phyloP scores from a whole-genome alignment of 2,113 vertebrate genomes.

The Dromaius novaehollandiae region DNA sequence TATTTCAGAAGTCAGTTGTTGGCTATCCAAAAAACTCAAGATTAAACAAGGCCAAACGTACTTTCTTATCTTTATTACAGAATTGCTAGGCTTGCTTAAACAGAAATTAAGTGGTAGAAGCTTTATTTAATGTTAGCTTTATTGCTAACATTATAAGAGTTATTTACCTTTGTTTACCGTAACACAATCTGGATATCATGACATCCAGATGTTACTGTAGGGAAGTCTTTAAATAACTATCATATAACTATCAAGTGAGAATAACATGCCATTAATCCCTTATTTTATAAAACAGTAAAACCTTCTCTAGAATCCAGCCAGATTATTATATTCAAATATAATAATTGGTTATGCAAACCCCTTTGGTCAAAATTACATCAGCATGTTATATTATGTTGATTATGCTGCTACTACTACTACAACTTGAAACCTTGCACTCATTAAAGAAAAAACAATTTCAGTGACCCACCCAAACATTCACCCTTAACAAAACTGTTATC shows the following conservation, averaged over 20 bases:
- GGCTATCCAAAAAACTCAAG: not conserved
- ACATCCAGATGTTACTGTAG: not conserved
- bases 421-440: not conserved
- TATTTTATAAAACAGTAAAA: not conserved
- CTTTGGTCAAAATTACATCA: not conserved
- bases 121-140: not conserved
- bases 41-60: rapidly evolving
- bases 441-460: not conserved
- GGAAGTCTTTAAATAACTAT: not conserved
- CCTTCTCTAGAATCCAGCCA: not conserved
- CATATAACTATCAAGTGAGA: not conserved
- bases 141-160: not conserved
- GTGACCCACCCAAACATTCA: not conserved
- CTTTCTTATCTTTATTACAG: not conserved
- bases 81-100: not conserved
- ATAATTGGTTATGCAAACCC: not conserved
- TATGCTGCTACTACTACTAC: not conserved
- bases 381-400: not conserved
- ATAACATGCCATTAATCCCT: not conserved
- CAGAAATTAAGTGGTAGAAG: not conserved
- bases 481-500: not conserved
- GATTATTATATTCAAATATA: not conserved
- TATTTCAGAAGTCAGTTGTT: not conserved
- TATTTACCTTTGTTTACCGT: not conserved
- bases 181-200: not conserved